Evolutionary conservation across 1,140 invertebrate species (phyloP), one percentile per base, ranked within the genome.

Genomic region (Drosophila miranda): DNA sequence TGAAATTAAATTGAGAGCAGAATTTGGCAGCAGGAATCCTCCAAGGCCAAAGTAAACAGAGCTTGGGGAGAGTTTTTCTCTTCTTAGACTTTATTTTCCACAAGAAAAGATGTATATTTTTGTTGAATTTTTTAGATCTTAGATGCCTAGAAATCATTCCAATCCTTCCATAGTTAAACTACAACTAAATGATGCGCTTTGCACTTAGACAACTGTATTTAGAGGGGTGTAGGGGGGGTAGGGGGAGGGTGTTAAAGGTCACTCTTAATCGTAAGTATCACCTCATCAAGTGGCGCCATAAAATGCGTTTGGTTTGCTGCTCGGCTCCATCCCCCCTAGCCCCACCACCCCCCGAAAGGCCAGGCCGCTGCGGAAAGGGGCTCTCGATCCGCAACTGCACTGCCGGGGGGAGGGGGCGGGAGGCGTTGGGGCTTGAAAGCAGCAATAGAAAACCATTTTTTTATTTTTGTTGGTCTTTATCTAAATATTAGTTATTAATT

Each of bases 181-280:
- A 53, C 55, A 45, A 13, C 42, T 68, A 53, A 51, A 46, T 48
- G 50, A 51, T 43, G 70, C 68, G 72, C 72, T 67, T 72, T 42
- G 70, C 59, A 74, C 78, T 84, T 86, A 73, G 52, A 86, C 2
- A 61, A 51, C 16, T 84, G 77, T 28, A 19, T 19, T 26, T 14
- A 8, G 14, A 30, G 19, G 16, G 23, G 23, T 3, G 3, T 23
- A 3, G 23, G 21, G 21, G 21, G 21, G 21, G 21, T 2, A 7
- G 26, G 28, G 28, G 28, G 28, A 0, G 28, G 34, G 34, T 3
- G 34, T 38, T 13, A 38, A 38, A 13, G 34, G 34, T 38, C 34
- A 38, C 34, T 38, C 34, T 38, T 38, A 75, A 81, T 49, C 51
- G 70, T 87, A 81, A 58, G 86, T 86, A 86, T 86, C 82, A 86